A percentile compares a stretch with the other conserved stretches of the same genome.
Evolutionary conservation across 1,140 invertebrate species (phyloP).

Genomic region (Paralvinella palmiformis): DNA sequence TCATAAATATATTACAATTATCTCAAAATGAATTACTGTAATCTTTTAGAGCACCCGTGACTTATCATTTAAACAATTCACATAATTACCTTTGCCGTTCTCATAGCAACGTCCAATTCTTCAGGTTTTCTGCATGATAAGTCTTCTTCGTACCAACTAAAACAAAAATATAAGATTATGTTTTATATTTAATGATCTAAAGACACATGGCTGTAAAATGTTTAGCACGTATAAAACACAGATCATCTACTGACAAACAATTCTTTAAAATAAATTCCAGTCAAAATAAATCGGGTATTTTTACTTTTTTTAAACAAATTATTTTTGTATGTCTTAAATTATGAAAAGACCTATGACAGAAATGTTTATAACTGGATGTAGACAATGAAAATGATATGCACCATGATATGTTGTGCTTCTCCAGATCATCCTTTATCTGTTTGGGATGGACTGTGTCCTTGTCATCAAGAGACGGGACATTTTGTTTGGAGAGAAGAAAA

Average conservation of each 20-base stretch:
- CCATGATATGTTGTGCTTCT: slow-evolving; percentile 14
- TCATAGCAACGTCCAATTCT: slow-evolving; percentile 32
- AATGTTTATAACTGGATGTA: neutral
- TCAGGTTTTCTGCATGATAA: slow-evolving; percentile 32
- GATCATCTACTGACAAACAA: neutral
- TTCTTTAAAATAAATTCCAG: neutral
- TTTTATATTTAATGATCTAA: no score
- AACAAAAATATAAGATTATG: slow-evolving; percentile 9
- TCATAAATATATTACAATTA: neutral
- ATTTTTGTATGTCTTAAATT: neutral
- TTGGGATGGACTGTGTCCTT: slow-evolving; percentile 6
- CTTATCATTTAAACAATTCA: slow-evolving; percentile 9
- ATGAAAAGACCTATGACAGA: neutral
- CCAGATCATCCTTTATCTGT: slow-evolving; percentile 15
- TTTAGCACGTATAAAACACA: no score
- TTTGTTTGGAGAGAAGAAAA: slow-evolving; percentile 13
- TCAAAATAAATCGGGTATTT: no score
- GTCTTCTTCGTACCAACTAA: slow-evolving; percentile 34
- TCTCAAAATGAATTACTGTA: no score
- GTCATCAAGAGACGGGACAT: neutral
- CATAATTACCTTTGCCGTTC: slow-evolving; percentile 31
- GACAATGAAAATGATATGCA: neutral
- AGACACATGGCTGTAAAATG: no score
- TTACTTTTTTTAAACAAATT: neutral
- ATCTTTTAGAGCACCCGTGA: no score